These are phyloP conservation scores for Bimastos eiseni DNA, from an alignment of 2,888 invertebrate genomes.

Conservation along the genomic window DNA sequence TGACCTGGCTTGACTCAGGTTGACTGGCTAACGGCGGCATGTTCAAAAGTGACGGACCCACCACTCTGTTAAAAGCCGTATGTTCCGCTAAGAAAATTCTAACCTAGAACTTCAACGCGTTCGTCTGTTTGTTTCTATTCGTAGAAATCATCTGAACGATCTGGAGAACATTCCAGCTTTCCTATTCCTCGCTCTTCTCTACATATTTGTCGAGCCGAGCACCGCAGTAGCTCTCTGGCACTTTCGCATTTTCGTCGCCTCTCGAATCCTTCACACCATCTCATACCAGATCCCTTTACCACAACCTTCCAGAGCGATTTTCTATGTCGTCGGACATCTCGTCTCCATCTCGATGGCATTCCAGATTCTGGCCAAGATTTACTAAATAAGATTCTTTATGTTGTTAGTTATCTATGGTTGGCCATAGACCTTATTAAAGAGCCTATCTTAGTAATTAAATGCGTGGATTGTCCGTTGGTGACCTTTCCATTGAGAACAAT, in stretches of 20 bases:
- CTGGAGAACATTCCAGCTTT: constrained; percentile 75
- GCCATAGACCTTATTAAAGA: too few species aligned
- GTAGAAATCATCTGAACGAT: constrained; percentile 74
- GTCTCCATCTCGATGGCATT: constrained; percentile 37
- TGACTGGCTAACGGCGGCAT: too few species aligned
- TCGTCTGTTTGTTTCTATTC: not conserved
- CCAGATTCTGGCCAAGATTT: constrained; percentile 29
- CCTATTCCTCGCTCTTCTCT: constrained; percentile 69
- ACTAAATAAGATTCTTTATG: not conserved
- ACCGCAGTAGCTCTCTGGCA: constrained; percentile 65
- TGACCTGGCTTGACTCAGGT: too few species aligned
- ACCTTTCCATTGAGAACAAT: not conserved
- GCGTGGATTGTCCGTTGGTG: not conserved
- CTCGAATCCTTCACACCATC: constrained; percentile 70
- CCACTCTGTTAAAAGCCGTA: too few species aligned
- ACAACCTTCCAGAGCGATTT: constrained; percentile 36
- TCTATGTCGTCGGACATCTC: constrained; percentile 27
- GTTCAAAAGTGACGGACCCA: too few species aligned
- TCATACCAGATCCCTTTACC: constrained; percentile 67
- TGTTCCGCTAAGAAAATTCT: not conserved
- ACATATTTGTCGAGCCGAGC: constrained; percentile 69
- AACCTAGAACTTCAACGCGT: not conserved
- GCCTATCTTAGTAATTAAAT: too few species aligned
- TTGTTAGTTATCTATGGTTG: too few species aligned
- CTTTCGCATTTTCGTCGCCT: constrained; percentile 68